Evolutionary conservation across 2,113 vertebrate genomes (phyloP).

Genomic region (Pardalotus punctatus): DNA sequence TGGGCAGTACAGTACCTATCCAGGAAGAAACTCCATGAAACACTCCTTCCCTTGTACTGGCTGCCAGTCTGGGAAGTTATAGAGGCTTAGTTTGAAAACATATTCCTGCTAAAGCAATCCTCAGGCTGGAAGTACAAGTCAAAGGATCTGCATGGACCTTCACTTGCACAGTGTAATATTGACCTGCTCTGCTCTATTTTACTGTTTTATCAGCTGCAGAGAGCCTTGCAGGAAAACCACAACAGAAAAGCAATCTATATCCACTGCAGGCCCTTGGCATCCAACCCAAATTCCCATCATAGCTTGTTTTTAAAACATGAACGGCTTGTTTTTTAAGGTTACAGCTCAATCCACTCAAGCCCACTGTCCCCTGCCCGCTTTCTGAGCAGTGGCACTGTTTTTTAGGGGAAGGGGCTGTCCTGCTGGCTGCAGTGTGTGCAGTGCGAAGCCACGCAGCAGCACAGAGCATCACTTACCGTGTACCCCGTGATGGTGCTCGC

Average conservation of each 20-base stretch:
- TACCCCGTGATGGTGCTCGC: constrained; percentile 82
- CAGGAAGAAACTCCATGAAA: not conserved
- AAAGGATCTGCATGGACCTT: not conserved
- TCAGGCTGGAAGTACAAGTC: not conserved
- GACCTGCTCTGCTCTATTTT: not conserved
- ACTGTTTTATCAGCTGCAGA: not conserved
- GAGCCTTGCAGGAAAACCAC: not conserved
- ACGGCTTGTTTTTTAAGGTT: not conserved
- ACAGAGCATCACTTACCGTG: constrained; percentile 72
- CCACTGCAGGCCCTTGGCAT: not conserved
- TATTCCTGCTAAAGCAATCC: not conserved
- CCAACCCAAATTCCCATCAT: not conserved
- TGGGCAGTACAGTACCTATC: not conserved
- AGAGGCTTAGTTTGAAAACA: not conserved
- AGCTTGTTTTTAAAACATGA: not conserved
- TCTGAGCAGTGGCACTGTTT: not conserved
- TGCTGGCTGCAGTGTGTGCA: rapidly evolving
- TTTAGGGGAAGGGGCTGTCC: not conserved
- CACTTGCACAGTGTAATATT: not conserved
- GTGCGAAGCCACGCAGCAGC: not conserved
- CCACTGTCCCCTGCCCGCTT: rapidly evolving
- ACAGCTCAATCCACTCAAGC: not conserved
- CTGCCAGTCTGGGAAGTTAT: not conserved
- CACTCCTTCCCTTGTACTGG: not conserved
- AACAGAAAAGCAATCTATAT: not conserved